Evolutionary conservation across 1,140 invertebrate species (phyloP), one percentile per base, ranked within the genome.

Genomic region (Diachasmimorpha longicaudata): DNA sequence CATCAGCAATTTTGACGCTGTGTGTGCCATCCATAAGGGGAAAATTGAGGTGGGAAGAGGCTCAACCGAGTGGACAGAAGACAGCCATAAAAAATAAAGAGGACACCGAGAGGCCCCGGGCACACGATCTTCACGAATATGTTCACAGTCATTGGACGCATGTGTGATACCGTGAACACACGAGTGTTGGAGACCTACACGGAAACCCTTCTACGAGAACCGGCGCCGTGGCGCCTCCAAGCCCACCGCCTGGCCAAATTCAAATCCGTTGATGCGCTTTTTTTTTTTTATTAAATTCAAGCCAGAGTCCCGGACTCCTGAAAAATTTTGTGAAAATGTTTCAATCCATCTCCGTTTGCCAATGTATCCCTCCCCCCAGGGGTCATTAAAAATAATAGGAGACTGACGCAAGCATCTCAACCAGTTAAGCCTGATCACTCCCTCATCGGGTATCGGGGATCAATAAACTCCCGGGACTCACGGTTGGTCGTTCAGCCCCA

Each of bases 201-300:
- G 88, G 79, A 89, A 89, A 89, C 87, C 87, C 87, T 89, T 89
- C 88, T 89, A 89, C 86, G 87, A 81, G 79, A 82, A 82, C 66
- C 87, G 88, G 88, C 88, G 88, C 87, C 88, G 86, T 87, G 88
- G 87, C 87, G 86, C 87, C 87, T 88, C 80, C 81, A 74, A 21
- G 16, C 48, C 48, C 37, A 58, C 69, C 52, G 52, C 19, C 52
- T 23, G 69, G 69, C 67, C 74, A 31, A 75, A 58, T 70, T 68
- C 46, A 55, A 58, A 55, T 58, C 48, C 46, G 69, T 42, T 55
- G 31, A 31, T 31, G 31, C 46, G 19, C 31, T 70, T 55, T 75
- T 70, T 23, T 68, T 55, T 36, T 52, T 55, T 31, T 31, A 2
- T 11, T 58, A 31, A 52, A 44, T 46, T 21, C 13, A 10, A 16